Evolutionary conservation across 2,888 invertebrate species (phyloP).

Genomic region (Lapara coniferarum): DNA sequence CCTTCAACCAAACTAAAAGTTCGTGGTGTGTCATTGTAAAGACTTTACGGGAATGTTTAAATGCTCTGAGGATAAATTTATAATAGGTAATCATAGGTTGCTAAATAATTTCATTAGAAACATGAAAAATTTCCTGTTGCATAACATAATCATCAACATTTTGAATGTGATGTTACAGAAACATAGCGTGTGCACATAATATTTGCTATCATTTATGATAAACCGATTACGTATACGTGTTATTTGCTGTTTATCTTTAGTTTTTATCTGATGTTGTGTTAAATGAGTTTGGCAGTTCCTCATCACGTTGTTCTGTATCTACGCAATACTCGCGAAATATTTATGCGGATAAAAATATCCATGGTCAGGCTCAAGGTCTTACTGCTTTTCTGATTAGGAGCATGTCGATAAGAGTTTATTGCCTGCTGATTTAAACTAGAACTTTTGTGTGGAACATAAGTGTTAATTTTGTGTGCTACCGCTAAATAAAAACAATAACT

Average conservation of each 20-base stretch:
- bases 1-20: conserved; percentile 5
- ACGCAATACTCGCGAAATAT: conserved; percentile 73
- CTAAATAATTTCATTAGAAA: too few relatives aligned
- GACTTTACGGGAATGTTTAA: background rate
- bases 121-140: background rate
- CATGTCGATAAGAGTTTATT: conserved; percentile 64
- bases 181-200: conserved; percentile 24
- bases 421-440: conserved; percentile 52
- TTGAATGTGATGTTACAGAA: conserved; percentile 11
- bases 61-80: background rate
- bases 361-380: conserved; percentile 81
- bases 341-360: conserved; percentile 80
- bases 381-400: conserved; percentile 78
- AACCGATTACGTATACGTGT: conserved; percentile 33
- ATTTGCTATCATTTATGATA: conserved; percentile 33
- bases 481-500: conserved; percentile 69
- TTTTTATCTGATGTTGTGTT: conserved; percentile 52
- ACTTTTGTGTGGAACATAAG: conserved; percentile 51
- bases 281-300: conserved; percentile 56
- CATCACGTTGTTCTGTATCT: conserved; percentile 62
- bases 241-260: conserved; percentile 45
- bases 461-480: conserved; percentile 48
- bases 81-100: too few relatives aligned
- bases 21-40: background rate
- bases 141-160: background rate